Evolutionary conservation across 2,113 vertebrate species (phyloP).

Genomic region (Melospiza georgiana): DNA sequence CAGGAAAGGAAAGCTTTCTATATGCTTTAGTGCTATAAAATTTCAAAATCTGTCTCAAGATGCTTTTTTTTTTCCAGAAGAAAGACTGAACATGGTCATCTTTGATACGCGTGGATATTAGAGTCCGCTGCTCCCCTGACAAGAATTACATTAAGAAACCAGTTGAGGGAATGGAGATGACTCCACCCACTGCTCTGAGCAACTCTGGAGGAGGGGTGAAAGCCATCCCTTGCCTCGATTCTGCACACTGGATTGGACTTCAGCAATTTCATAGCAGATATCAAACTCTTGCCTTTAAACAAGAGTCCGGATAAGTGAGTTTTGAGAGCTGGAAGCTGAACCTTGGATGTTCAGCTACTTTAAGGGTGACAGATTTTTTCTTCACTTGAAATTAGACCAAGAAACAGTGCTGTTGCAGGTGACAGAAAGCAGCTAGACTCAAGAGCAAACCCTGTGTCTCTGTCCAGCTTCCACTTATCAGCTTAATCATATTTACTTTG

Average conservation of each 20-base stretch:
- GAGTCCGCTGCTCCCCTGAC: neutral
- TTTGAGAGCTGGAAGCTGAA: neutral
- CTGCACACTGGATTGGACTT: fast-evolving
- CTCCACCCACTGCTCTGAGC: neutral
- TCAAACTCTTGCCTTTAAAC: neutral
- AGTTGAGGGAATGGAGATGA: neutral
- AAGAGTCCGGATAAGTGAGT: neutral
- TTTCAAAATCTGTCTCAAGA: neutral
- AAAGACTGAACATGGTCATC: neutral
- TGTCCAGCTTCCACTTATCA: neutral
- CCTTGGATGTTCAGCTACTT: neutral
- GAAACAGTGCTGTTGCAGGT: neutral
- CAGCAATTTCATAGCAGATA: neutral
- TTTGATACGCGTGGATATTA: neutral
- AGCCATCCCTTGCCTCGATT: neutral
- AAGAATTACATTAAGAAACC: neutral
- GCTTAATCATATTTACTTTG: neutral
- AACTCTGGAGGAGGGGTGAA: neutral
- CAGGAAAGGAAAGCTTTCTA: neutral
- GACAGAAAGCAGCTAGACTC: neutral
- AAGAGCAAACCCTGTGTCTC: neutral
- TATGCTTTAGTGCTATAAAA: neutral
- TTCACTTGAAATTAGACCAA: neutral
- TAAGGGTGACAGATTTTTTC: neutral
- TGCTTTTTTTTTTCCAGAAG: neutral